Conservation (phyloP, 2,797 vertebrate genomes). For the Pygocentrus nattereri region DNA sequence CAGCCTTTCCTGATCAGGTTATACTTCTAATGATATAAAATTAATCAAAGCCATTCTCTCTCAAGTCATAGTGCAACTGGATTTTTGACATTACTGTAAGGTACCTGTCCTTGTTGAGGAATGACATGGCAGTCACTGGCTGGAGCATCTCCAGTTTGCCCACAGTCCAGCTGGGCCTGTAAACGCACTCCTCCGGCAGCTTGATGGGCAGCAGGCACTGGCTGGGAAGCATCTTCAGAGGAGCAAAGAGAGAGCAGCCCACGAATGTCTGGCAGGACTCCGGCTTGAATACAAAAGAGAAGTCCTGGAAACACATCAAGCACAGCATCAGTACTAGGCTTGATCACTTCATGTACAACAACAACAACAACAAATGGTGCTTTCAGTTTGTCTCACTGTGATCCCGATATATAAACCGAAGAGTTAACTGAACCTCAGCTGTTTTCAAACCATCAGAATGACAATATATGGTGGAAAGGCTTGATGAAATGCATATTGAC, state of each 20-base stretch:
- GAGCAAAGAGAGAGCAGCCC: conserved; percentile 98
- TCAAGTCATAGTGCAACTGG: background rate
- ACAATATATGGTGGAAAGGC: no score
- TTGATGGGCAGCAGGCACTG: conserved; percentile 93
- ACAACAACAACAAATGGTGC: no score
- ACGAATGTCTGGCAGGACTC: conserved; percentile 92
- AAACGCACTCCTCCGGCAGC: conserved; percentile 92
- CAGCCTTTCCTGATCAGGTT: background rate
- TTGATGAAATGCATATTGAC: no score
- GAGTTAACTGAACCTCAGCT: no score
- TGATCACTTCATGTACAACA: background rate
- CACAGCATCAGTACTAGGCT: background rate
- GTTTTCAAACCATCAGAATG: no score
- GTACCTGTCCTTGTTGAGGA: conserved; percentile 94
- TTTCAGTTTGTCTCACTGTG: no score
- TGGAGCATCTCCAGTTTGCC: conserved; percentile 93
- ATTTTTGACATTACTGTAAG: background rate
- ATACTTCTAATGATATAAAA: background rate
- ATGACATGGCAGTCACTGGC: conserved; percentile 87
- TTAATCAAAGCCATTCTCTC: no score
- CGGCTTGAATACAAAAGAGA: conserved; percentile 94
- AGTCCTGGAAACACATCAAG: conserved; percentile 82
- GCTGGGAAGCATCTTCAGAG: conserved; percentile 93
- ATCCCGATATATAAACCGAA: no score
- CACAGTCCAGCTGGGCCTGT: conserved; percentile 93